Conservation (phyloP, 2,888 invertebrate species). For the Eupithecia vulgata region DNA sequence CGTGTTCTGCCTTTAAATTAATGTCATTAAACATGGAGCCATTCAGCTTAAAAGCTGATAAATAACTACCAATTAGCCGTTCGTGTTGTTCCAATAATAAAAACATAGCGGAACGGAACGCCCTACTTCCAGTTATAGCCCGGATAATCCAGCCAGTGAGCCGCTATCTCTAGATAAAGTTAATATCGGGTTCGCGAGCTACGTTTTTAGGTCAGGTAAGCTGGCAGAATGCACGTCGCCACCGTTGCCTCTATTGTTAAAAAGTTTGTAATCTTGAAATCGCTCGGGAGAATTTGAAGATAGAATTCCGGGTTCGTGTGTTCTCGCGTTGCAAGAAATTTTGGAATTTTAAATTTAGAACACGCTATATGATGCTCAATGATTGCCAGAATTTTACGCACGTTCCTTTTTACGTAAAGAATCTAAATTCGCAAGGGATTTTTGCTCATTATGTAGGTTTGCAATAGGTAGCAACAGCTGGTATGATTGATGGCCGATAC, state of each 20-base stretch:
- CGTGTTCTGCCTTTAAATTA: background rate
- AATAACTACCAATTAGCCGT: conserved; percentile 17
- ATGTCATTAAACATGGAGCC: background rate
- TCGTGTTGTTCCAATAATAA: conserved; percentile 30
- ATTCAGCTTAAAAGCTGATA: conserved; percentile 11
- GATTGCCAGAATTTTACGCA: background rate
- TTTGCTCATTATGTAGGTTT: background rate
- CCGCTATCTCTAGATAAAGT: conserved; percentile 30
- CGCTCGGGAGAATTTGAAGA: conserved; percentile 4
- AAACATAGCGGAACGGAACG: conserved; percentile 26
- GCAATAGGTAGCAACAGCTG: background rate
- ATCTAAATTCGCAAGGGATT: background rate
- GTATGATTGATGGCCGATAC: conserved; percentile 17
- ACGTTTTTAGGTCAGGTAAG: conserved; percentile 34
- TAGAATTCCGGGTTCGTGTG: background rate
- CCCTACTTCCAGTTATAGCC: conserved; percentile 35
- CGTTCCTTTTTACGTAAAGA: background rate
- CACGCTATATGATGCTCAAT: background rate
- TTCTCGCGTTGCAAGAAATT: background rate
- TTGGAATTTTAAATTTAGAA: background rate
- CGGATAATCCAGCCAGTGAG: conserved; percentile 28
- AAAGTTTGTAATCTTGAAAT: conserved; percentile 6
- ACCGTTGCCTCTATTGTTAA: conserved; percentile 8
- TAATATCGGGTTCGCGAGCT: conserved; percentile 27
- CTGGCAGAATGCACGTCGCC: conserved; percentile 12